Base-by-base conservation (phyloP, 92 coral and sea anemone genomes). In the Epizoanthus scotinus region DNA sequence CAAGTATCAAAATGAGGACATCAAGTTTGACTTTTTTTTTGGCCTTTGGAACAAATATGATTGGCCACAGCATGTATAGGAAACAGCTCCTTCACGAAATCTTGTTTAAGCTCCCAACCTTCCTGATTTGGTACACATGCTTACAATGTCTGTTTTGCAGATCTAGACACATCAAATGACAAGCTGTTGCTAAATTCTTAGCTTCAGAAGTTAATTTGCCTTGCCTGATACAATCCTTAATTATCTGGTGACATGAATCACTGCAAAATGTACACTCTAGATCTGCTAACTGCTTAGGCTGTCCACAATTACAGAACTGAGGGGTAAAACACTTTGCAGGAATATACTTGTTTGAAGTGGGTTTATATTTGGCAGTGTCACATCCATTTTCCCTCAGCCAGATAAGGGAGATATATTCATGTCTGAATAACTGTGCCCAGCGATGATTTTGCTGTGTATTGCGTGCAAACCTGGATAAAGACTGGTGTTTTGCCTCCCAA, bases 381-480 rank as follows among this genome's bases (percentile, higher is more conserved):
- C 85, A 71, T 36, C 85, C 85, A 85, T 79, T 87, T 78, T 87
- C 84, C 70, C 85, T 87, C 10, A 87, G 78, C 86, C 91, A 87
- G 81, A 87, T 40, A 69, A 87, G 91, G 68, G 91, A 87, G 77
- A 77, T 83, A 60, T 87, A 87, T 14, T 83, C 85, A 78, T 87
- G 91, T 71, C 70, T 87, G 84, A 87, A 87, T 67, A 87, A 74
- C 69, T 87, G 91, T 21, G 73, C 86, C 91, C 91, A 87, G 3
- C 82, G 68, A 9, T 52, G 83, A 17, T 55, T 53, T 36, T 83
- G 84, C 64, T 87, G 86, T 38, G 87, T 77, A 54, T 87, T 82
- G 44, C 55, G 81, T 47, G 91, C 87, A 86, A 86, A 86, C 74
- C 66, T 86, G 60, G 84, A 79, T 26, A 86, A n/a, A n/a, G 84